These are phyloP conservation scores for Liodrosophila aerea DNA, from an alignment of 2,888 invertebrate genomes.

Conservation along the genomic window DNA sequence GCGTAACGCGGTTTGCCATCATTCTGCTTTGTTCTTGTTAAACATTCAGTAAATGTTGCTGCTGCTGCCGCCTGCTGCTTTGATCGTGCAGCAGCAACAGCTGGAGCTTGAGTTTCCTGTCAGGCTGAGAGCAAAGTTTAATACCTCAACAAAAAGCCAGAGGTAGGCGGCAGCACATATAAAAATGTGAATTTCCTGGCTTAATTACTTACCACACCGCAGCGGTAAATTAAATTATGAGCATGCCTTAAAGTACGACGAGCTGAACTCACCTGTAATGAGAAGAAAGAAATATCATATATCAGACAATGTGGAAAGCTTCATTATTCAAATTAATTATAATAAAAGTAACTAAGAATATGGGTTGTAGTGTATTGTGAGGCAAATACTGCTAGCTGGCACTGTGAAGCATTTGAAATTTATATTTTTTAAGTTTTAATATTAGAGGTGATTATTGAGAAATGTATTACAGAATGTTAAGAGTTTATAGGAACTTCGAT, in stretches of 20 bases:
- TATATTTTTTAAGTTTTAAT: too few species aligned
- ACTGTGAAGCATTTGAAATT: too few species aligned
- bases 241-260: neutral
- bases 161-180: neutral
- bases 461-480: too few species aligned
- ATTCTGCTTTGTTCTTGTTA: constrained; percentile 53
- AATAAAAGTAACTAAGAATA: too few species aligned
- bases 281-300: constrained; percentile 12
- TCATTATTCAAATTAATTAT: too few species aligned
- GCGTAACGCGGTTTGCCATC: constrained; percentile 59
- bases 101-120: constrained; percentile 41
- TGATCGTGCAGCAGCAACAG: constrained; percentile 42
- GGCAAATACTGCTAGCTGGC: too few species aligned
- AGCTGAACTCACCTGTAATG: constrained; percentile 59
- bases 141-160: constrained; percentile 1
- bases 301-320: too few species aligned
- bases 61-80: constrained; percentile 26
- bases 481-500: too few species aligned
- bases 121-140: constrained; percentile 7
- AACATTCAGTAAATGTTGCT: constrained; percentile 11
- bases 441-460: too few species aligned
- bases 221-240: too few species aligned
- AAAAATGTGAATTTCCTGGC: neutral
- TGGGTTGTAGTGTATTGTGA: too few species aligned
- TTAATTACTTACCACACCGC: constrained; percentile 19